Percentiles rank a stretch among this genome's conserved stretches.
Evolutionary conservation across 2,113 vertebrate species (phyloP).

Genomic region (Sylvilagus bachmani): DNA sequence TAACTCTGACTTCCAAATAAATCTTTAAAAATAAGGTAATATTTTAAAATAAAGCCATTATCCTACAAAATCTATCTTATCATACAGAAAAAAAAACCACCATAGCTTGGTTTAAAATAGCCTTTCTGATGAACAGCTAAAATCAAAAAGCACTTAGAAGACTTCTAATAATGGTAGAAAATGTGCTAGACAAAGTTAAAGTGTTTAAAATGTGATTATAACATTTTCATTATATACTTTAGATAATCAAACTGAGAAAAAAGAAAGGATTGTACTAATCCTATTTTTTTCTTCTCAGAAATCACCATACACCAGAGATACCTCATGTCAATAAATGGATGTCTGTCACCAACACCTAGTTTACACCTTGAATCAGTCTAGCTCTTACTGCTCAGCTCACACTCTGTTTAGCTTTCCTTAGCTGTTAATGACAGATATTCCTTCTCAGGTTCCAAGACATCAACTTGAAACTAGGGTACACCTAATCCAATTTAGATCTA

Average conservation of each 20-base stretch:
- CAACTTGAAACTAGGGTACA: conserved; percentile 3
- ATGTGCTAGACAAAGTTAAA: background rate
- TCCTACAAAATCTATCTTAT: background rate
- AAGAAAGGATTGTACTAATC: background rate
- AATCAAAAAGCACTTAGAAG: background rate
- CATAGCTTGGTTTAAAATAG: background rate
- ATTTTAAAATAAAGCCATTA: conserved; percentile 14
- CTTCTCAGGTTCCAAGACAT: background rate
- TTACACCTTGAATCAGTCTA: background rate
- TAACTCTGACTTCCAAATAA: too few relatives aligned
- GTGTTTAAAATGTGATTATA: background rate
- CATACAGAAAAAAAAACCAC: background rate
- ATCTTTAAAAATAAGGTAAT: background rate
- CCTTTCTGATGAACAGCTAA: conserved; percentile 19
- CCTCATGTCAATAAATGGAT: background rate
- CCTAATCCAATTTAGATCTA: background rate
- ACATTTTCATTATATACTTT: background rate
- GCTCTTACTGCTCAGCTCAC: background rate
- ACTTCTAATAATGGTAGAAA: conserved; percentile 30
- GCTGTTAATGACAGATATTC: background rate
- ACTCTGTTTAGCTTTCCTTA: background rate
- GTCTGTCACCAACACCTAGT: background rate
- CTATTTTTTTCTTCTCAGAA: background rate
- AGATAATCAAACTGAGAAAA: background rate
- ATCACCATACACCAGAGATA: background rate